phyloP scores from a whole-genome alignment of 2,113 vertebrate genomes.

The Spea multiplicata region DNA sequence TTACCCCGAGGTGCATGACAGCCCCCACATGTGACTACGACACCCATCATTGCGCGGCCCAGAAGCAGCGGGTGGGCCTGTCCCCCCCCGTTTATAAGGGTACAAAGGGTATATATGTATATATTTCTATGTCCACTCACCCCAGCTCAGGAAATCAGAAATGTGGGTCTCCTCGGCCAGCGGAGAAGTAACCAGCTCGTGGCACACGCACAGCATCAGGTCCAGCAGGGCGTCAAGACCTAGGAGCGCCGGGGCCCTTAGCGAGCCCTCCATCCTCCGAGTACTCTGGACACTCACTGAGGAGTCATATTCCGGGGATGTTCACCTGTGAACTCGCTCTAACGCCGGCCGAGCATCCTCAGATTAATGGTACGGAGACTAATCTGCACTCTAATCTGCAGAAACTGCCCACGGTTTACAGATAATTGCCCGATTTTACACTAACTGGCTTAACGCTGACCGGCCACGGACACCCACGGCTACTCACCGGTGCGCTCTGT shows the following conservation, averaged over 20 bases:
- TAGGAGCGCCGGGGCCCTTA: slow-evolving; percentile 57
- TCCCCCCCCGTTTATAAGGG: too few relatives aligned
- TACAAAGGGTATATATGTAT: too few relatives aligned
- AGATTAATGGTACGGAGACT: background rate
- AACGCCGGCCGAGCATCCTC: background rate
- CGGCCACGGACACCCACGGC: too few relatives aligned
- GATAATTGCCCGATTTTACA: too few relatives aligned
- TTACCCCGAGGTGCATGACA: too few relatives aligned
- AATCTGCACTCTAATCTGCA: too few relatives aligned
- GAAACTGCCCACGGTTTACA: too few relatives aligned
- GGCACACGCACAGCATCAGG: slow-evolving; percentile 78
- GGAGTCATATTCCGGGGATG: slow-evolving; percentile 34
- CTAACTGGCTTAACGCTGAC: too few relatives aligned
- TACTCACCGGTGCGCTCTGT: too few relatives aligned
- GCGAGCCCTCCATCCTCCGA: slow-evolving; percentile 52
- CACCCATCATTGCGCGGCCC: too few relatives aligned
- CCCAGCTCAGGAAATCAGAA: slow-evolving; percentile 77
- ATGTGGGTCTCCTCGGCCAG: slow-evolving; percentile 72
- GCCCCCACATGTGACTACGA: too few relatives aligned
- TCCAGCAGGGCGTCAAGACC: slow-evolving; percentile 78
- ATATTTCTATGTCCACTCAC: slow-evolving; percentile 72
- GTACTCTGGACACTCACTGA: background rate
- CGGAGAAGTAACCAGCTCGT: slow-evolving; percentile 72
- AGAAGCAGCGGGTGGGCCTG: too few relatives aligned
- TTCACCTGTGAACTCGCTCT: slow-evolving; percentile 2